Evolutionary conservation across 2,113 vertebrate species (phyloP).

Genomic region (Brachirus orientalis): DNA sequence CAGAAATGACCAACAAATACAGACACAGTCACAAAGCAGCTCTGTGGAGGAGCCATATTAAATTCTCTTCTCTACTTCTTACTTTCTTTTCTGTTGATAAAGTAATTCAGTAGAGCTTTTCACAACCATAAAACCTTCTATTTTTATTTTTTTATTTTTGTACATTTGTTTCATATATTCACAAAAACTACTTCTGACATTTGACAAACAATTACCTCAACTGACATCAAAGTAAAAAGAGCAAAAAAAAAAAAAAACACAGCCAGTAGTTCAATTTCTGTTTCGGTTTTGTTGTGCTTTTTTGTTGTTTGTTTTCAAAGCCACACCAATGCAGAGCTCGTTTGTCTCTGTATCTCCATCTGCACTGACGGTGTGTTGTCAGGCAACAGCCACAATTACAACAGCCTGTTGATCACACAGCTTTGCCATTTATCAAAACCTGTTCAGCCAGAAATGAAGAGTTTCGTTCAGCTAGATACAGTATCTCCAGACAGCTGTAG

Average conservation of each 20-base stretch:
- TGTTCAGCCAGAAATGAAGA: conserved; percentile 29
- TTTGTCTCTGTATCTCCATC: conserved; percentile 34
- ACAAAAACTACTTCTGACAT: conserved; percentile 81
- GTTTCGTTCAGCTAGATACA: conserved; percentile 42
- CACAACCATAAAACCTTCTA: conserved; percentile 77
- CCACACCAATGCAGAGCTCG: conserved; percentile 47
- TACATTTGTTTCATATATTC: conserved; percentile 78
- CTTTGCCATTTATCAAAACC: conserved; percentile 23
- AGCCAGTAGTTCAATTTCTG: conserved; percentile 64
- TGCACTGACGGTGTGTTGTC: conserved; percentile 48
- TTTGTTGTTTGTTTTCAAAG: conserved; percentile 66
- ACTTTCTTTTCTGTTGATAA: conserved; percentile 69
- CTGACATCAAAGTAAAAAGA: conserved; percentile 79
- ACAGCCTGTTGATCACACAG: conserved; percentile 40
- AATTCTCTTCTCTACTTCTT: conserved; percentile 65
- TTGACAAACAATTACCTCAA: conserved; percentile 83
- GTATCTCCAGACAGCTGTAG: conserved; percentile 27
- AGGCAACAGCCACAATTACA: conserved; percentile 38
- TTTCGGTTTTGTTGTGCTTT: conserved; percentile 76
- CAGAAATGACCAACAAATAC: conserved; percentile 66
- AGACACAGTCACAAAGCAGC: conserved; percentile 72
- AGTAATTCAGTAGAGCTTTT: conserved; percentile 81
- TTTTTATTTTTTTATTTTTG: conserved; percentile 67
- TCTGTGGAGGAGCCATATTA: conserved; percentile 44
- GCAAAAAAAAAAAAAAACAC: conserved; percentile 69